These are phyloP conservation scores for Cheirogaleus medius DNA, from an alignment of 2,113 vertebrate species.

Conservation along the genomic window DNA sequence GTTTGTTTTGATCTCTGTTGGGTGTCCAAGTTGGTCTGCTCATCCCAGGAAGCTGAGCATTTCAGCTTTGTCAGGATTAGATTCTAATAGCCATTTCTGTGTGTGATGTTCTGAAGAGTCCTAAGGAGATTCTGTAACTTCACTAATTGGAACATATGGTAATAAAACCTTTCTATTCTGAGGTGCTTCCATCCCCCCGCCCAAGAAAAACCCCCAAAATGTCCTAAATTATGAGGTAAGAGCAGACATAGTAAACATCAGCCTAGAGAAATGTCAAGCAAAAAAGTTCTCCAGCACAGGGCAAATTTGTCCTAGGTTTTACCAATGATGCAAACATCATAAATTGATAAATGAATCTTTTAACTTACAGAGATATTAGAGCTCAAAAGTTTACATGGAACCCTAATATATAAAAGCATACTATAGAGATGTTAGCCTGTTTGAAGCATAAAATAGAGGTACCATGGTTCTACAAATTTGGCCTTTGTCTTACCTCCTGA, in stretches of 20 bases:
- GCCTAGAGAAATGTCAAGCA: background rate
- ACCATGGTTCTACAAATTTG: accelerated
- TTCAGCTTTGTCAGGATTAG: background rate
- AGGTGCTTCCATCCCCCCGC: background rate
- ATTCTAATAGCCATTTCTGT: background rate
- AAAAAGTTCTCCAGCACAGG: background rate
- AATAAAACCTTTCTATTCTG: background rate
- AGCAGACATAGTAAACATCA: background rate
- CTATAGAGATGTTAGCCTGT: no score
- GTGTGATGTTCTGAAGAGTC: background rate
- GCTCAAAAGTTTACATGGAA: background rate
- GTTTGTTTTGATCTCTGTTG: background rate
- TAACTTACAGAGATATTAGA: background rate
- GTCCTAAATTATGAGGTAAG: background rate
- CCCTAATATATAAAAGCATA: background rate
- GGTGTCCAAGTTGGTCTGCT: background rate
- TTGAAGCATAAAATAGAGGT: background rate
- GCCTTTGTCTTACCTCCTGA: accelerated
- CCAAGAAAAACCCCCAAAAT: background rate
- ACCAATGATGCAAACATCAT: background rate
- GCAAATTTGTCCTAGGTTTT: background rate
- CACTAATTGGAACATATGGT: background rate
- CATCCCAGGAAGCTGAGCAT: background rate
- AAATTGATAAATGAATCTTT: background rate
- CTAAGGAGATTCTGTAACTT: background rate